Evolutionary conservation across 2,888 invertebrate species (phyloP).

Genomic region (Eristalis pertinax): DNA sequence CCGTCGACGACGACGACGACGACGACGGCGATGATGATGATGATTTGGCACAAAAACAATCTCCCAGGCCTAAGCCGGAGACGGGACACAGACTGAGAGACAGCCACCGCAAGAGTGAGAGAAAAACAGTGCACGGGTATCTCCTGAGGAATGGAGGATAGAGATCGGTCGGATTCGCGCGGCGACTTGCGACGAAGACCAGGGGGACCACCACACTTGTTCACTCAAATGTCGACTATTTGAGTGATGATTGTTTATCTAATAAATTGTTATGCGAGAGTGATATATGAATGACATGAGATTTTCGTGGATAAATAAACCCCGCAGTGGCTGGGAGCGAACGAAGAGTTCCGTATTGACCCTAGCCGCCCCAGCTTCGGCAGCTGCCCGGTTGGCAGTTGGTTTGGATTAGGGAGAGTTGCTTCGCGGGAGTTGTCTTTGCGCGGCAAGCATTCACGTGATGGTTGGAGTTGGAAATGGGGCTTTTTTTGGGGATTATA

Average conservation of each 20-base stretch:
- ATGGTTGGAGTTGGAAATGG: background rate
- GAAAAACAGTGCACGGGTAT: constrained; percentile 9
- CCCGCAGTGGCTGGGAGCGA: constrained; percentile 22
- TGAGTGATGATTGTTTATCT: constrained; percentile 74
- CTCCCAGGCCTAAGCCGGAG: background rate
- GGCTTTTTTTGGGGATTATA: background rate
- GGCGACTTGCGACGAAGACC: constrained; percentile 7
- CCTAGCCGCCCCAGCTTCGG: background rate
- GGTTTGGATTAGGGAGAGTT: constrained; percentile 43
- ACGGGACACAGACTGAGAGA: background rate
- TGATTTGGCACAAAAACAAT: constrained; percentile 43
- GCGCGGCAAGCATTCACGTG: constrained; percentile 26
- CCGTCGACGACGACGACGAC: background rate
- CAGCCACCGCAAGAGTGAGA: background rate
- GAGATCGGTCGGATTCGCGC: constrained; percentile 32
- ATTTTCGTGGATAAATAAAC: constrained; percentile 75
- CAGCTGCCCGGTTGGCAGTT: constrained; percentile 25
- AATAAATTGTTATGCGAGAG: constrained; percentile 75
- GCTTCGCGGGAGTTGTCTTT: constrained; percentile 25
- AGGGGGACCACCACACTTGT: constrained; percentile 58
- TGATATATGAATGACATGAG: constrained; percentile 75
- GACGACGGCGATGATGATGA: constrained; percentile 15
- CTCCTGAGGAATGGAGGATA: constrained; percentile 32
- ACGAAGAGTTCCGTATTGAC: constrained; percentile 59
- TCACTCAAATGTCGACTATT: constrained; percentile 71